Evolutionary conservation across 2,888 invertebrate species (phyloP), one percentile per base, ranked within the genome.

Genomic region (Cerceris rybyensis): DNA sequence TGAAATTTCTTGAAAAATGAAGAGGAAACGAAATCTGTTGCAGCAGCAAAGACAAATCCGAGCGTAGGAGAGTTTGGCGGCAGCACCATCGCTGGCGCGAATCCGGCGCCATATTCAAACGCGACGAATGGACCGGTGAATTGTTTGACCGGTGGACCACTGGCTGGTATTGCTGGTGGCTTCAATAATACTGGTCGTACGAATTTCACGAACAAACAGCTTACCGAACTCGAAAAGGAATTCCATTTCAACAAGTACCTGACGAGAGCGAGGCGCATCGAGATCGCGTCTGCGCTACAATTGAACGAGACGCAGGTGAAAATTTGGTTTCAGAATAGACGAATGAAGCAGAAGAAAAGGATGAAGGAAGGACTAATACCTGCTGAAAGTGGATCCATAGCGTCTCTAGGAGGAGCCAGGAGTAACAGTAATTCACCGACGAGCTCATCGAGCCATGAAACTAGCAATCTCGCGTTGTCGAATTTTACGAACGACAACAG

Each of bases 211-310:
- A 99, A 99, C 93, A 99, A 99, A 93, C 99, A 99, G 93, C 95
- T 99, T 82, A 99, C 99, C 2, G 99, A 99, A 93, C 94, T 99
- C 84, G 99, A 99, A 93, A 99, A 99, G 92, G 99, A 99, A 93
- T 99, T 99, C 93, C 99, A 99, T 93, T 99, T 98, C 93, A 99
- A 99, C 94, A 99, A 98, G 93, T 99, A 99, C 94, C 95, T 99
- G 90, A 99, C 99, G 52, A 94, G 99, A 86, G 99, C 98, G 52
- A 94, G 99, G 84, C 95, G 99, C 88, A 99, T 99, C 92, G 99
- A 99, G 93, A 99, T 99, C 86, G 99, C 99, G 0, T 97, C 98
- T 2, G 97, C 98, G 4, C 93, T 99, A 70, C 98, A 98, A 90
- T 95, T 99, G 67, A 99, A 99, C 93, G 99, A 99, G 93, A 98